A percentile compares a stretch with the other conserved stretches of the same genome.
Conservation (phyloP, 2,888 invertebrate genomes). For the Protophormia terraenovae region DNA sequence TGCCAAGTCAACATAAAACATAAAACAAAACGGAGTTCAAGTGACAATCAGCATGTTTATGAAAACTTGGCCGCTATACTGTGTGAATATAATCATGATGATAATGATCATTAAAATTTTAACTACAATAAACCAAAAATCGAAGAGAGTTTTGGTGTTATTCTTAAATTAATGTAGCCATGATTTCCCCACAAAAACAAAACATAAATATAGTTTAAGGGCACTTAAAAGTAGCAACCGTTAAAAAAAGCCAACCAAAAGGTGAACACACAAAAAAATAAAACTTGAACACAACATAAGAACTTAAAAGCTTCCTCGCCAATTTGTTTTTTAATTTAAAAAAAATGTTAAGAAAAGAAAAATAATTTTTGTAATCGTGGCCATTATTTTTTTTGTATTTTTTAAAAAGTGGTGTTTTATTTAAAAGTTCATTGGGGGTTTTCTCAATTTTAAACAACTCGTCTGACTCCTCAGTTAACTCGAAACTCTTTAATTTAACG, state of each 20-base stretch:
- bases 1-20: conserved; percentile 5
- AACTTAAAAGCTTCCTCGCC: not conserved
- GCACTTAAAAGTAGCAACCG: not conserved
- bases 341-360: conserved; percentile 6
- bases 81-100: not conserved
- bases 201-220: conserved; percentile 15
- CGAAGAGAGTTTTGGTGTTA: not conserved
- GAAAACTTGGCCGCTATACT: not conserved
- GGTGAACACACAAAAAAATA: not conserved
- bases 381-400: not conserved
- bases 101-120: not conserved
- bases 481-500: conserved; percentile 24
- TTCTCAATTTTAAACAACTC: conserved; percentile 7
- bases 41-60: not conserved
- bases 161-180: not conserved
- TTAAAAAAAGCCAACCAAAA: not conserved
- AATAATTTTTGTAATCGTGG: conserved; percentile 19
- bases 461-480: not conserved
- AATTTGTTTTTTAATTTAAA: not conserved
- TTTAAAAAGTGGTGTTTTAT: not conserved
- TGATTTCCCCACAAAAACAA: not conserved
- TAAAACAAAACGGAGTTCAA: conserved; percentile 13
- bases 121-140: not conserved
- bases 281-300: conserved; percentile 12
- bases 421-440: conserved; percentile 5